These are phyloP conservation scores for Carterocephalus palaemon DNA, from an alignment of 2,888 invertebrate genomes.

Conservation along the genomic window DNA sequence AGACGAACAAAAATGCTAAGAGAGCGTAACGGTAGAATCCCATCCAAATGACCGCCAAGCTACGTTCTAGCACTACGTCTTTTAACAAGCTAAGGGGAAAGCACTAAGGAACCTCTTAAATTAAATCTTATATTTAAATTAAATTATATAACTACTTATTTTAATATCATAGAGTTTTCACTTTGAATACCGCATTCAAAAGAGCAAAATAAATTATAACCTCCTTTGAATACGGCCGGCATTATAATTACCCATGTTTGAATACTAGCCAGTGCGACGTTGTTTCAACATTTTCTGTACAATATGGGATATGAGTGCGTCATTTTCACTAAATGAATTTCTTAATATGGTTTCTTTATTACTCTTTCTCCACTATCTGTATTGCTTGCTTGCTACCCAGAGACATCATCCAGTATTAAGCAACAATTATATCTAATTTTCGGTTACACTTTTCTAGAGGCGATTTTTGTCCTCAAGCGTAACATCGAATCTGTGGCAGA, in stretches of 20 bases:
- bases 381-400: too few relatives aligned
- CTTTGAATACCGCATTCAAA: constrained; percentile 17
- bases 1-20: constrained; percentile 14
- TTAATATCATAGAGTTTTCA: constrained; percentile 18
- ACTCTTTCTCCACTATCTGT: too few relatives aligned
- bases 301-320: constrained; percentile 1
- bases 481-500: too few relatives aligned
- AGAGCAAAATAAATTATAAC: constrained; percentile 22
- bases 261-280: constrained; percentile 7
- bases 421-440: too few relatives aligned
- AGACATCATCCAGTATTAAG: too few relatives aligned
- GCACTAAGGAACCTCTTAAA: constrained; percentile 21
- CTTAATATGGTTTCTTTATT: too few relatives aligned
- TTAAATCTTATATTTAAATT: constrained; percentile 26
- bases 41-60: constrained; percentile 20
- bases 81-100: constrained; percentile 24
- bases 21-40: constrained; percentile 12
- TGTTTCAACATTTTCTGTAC: not conserved
- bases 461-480: too few relatives aligned
- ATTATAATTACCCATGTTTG: constrained; percentile 18
- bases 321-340: too few relatives aligned
- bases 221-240: constrained; percentile 15
- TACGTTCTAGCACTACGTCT: constrained; percentile 3
- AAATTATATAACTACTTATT: constrained; percentile 22
- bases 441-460: too few relatives aligned